Conservation (phyloP, 2,797 vertebrate species). For the Poecilia velifera region DNA sequence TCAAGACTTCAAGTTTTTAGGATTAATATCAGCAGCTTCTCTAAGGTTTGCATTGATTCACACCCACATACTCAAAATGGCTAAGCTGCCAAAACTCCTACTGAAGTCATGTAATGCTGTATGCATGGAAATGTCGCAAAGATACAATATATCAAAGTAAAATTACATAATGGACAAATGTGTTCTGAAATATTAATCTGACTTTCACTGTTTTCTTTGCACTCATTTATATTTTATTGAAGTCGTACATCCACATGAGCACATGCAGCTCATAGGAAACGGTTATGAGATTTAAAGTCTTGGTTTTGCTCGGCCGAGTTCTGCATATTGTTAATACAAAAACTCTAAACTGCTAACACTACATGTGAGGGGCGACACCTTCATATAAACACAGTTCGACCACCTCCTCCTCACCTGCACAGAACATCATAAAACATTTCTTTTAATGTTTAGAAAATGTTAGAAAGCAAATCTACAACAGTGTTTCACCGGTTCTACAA, state of each 20-base stretch:
- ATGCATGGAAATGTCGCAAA: not conserved
- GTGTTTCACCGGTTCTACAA: not conserved
- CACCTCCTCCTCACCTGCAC: not conserved
- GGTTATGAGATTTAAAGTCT: not conserved
- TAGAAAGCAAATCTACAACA: not conserved
- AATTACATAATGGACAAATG: not conserved
- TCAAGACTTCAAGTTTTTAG: not conserved
- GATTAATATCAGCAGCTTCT: not conserved
- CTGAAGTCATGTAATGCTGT: not conserved
- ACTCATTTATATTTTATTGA: not conserved
- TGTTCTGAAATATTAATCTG: not conserved
- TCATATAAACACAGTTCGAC: not conserved
- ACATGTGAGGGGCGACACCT: not conserved
- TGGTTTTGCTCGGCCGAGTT: not conserved
- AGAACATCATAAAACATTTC: not conserved
- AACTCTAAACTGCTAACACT: not conserved
- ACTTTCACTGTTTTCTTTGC: not conserved
- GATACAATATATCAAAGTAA: not conserved
- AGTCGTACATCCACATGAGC: not conserved
- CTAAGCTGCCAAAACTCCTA: not conserved
- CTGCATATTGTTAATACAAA: not conserved
- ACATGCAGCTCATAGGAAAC: not conserved
- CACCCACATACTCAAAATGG: not conserved
- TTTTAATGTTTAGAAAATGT: not conserved
- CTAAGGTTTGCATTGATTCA: not conserved